Evolutionary conservation across 1,140 invertebrate species (phyloP), one percentile per base, ranked within the genome.

Genomic region (Archivesica marissinica): DNA sequence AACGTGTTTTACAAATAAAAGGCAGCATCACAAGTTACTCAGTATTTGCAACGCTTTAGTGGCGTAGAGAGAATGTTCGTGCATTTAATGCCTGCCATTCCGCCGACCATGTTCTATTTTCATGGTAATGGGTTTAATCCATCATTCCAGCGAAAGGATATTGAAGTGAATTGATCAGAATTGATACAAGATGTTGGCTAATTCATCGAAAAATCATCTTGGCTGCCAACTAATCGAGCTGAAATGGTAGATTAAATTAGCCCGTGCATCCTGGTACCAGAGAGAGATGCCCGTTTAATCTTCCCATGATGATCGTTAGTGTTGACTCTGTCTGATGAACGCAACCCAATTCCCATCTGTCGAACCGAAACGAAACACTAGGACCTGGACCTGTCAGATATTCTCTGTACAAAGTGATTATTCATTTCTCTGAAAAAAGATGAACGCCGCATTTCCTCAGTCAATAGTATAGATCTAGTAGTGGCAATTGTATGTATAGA

Each of bases 171-270:
- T 83, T 74, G 80, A 74, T 83, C 61, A 47, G 72, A 68, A 85
- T 85, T 61, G 61, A 85, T 85, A 77, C 82, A 76, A 77, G 82
- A 85, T 85, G 74, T 85, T 85, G 50, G 82, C 74, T 85, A 77
- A 85, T 85, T 85, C 82, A 85, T 85, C 70, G 82, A 70, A 78
- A 85, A 85, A 85, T 85, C 82, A 85, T 85, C 44, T 23, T 39
- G 44, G 38, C 59, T 78, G 74, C 82, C 74, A 85, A 56, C 64
- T 85, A 85, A 85, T 85, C 82, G 82, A 30, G 72, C 74, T 70
- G 61, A 78, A 75, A 85, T 85, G 35, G 82, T 70, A 85, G 75
- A 85, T 85, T 85, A 85, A 85, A 85, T 85, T 85, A 85, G 82
- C 72, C 56, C 7, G 54, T 50, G 74, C 52, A 66, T 50, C 61